Percentiles rank a stretch among this genome's conserved stretches.
phyloP scores from a whole-genome alignment of 2,113 vertebrate species.

The Bettongia penicillata region DNA sequence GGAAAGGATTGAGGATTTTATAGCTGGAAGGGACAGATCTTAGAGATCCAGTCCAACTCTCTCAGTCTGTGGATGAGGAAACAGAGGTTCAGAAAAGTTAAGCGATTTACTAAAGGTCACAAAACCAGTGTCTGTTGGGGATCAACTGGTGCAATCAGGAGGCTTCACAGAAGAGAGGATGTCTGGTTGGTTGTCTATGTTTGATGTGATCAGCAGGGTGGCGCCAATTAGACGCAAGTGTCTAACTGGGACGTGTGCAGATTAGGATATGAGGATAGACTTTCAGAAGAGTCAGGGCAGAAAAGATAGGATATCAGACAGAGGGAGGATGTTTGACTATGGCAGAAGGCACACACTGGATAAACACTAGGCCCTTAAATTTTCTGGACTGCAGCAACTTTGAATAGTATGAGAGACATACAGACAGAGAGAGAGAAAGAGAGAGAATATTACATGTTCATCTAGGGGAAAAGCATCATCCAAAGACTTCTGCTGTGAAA shows the following conservation, averaged over 20 bases:
- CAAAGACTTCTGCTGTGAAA: conserved; percentile 10
- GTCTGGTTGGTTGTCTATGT: neutral
- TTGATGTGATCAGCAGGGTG: neutral
- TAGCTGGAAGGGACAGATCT: neutral
- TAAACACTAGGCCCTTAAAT: neutral
- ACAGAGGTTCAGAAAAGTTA: neutral
- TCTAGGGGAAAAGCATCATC: conserved; percentile 2
- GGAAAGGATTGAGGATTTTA: neutral
- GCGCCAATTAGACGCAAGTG: neutral
- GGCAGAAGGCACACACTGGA: neutral
- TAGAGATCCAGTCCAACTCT: neutral
- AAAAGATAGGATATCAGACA: neutral
- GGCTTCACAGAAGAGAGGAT: neutral
- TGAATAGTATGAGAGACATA: neutral
- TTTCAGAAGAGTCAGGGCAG: neutral
- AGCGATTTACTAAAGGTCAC: neutral
- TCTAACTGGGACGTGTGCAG: neutral
- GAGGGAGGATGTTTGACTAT: neutral
- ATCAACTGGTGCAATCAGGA: neutral
- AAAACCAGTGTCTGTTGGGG: neutral
- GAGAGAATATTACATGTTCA: neutral
- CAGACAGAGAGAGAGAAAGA: neutral
- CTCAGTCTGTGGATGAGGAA: neutral
- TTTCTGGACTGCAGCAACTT: neutral
- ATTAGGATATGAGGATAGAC: neutral